phyloP scores from a whole-genome alignment of 1,140 invertebrate genomes.

The Agraylea sexmaculata region DNA sequence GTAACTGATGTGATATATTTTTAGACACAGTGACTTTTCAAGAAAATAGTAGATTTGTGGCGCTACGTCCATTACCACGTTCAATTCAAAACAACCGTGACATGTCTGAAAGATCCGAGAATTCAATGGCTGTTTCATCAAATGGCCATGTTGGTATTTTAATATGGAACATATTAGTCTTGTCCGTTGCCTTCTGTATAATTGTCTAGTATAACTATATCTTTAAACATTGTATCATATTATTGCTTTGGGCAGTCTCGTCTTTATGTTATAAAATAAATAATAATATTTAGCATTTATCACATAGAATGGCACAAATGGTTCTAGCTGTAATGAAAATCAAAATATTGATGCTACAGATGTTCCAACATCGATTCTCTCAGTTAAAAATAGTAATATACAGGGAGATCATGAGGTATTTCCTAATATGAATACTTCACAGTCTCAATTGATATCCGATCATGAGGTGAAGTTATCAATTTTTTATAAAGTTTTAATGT shows the following conservation, averaged over 20 bases:
- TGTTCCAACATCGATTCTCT: too few relatives aligned
- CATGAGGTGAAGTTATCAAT: background rate
- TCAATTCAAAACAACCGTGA: conserved; percentile 12
- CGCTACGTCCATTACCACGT: conserved; percentile 36
- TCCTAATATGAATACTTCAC: conserved; percentile 37
- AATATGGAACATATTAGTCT: background rate
- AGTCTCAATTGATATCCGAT: conserved; percentile 1
- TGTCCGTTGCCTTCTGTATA: background rate
- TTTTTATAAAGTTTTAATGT: background rate
- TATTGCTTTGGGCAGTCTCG: conserved; percentile 25
- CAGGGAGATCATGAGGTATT: too few relatives aligned
- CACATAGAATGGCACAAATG: background rate
- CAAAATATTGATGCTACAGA: background rate
- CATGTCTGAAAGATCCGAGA: background rate
- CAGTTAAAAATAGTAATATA: too few relatives aligned
- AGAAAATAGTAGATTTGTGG: conserved; percentile 32
- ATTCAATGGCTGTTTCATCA: background rate
- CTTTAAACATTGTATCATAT: background rate
- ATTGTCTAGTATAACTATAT: background rate
- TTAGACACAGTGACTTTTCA: conserved; percentile 11
- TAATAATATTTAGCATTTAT: too few relatives aligned
- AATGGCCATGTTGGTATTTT: background rate
- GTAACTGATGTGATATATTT: conserved; percentile 2
- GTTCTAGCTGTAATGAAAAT: background rate
- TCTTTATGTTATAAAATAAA: too few relatives aligned